phyloP scores from a whole-genome alignment of 2,797 vertebrate species.

The Microctenopoma lineatum region DNA sequence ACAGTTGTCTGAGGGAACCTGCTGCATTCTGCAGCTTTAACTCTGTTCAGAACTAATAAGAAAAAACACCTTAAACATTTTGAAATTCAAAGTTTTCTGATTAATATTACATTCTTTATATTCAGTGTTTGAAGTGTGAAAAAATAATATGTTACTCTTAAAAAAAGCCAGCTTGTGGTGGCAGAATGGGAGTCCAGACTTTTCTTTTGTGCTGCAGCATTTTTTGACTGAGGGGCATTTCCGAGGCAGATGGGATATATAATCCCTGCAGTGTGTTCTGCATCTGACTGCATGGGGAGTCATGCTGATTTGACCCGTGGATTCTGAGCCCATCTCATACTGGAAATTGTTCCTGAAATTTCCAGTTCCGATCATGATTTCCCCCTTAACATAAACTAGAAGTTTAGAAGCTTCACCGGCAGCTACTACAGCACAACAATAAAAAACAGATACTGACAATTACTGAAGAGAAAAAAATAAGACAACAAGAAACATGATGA shows the following conservation, averaged over 20 bases:
- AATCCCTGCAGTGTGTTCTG: not conserved
- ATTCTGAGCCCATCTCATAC: constrained; percentile 1
- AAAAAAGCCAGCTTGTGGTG: not conserved
- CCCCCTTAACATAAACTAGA: not conserved
- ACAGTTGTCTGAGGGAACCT: too few relatives aligned
- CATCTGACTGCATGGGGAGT: not conserved
- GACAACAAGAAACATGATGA: not conserved
- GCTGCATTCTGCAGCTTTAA: not conserved
- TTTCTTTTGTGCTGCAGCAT: not conserved
- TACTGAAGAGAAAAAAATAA: not conserved
- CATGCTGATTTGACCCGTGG: constrained; percentile 1
- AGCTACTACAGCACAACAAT: constrained; percentile 5
- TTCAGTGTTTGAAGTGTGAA: not conserved
- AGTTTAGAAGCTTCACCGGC: not conserved
- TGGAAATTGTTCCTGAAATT: not conserved
- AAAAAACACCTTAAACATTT: too few relatives aligned
- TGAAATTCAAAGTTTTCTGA: not conserved
- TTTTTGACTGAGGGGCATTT: constrained; percentile 22
- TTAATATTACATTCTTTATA: not conserved
- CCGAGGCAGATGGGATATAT: constrained; percentile 4
- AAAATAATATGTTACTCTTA: too few relatives aligned
- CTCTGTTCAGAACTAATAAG: not conserved
- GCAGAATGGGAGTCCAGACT: not conserved
- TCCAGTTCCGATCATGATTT: not conserved
- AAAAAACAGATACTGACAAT: not conserved